These are phyloP conservation scores for Caloenas nicobarica DNA, from an alignment of 2,113 vertebrate genomes.

Conservation along the genomic window DNA sequence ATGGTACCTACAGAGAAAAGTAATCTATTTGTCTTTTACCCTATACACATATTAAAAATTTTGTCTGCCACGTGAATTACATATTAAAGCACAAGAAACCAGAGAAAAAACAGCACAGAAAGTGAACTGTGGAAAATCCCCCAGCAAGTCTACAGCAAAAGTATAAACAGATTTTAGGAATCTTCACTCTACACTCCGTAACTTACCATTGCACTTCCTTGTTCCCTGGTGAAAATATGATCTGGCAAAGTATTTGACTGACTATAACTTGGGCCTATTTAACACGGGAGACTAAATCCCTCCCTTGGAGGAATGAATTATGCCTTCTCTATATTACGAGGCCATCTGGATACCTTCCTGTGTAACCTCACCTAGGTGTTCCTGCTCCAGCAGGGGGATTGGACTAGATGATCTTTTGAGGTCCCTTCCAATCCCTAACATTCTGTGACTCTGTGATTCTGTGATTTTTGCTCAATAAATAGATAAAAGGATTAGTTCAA, in stretches of 20 bases:
- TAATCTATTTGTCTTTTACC: background rate
- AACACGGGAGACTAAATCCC: background rate
- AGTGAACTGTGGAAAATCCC: background rate
- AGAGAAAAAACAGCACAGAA: background rate
- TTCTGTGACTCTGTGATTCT: no score
- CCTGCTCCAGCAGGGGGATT: no score
- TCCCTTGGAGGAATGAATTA: background rate
- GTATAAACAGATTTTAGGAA: background rate
- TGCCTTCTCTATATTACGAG: background rate
- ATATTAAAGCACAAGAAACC: background rate
- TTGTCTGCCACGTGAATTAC: background rate
- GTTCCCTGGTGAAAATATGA: background rate
- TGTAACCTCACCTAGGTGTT: no score
- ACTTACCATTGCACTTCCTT: background rate
- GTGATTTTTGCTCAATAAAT: background rate
- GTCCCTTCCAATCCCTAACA: no score
- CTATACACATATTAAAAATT: background rate
- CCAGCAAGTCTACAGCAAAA: background rate
- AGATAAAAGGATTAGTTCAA: background rate
- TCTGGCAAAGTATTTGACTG: background rate
- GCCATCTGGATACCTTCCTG: background rate
- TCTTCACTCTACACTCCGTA: background rate
- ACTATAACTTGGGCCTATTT: background rate
- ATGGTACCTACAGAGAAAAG: background rate
- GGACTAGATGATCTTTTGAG: no score